phyloP scores from a whole-genome alignment of 2,113 vertebrate genomes.

The Platanista minor region DNA sequence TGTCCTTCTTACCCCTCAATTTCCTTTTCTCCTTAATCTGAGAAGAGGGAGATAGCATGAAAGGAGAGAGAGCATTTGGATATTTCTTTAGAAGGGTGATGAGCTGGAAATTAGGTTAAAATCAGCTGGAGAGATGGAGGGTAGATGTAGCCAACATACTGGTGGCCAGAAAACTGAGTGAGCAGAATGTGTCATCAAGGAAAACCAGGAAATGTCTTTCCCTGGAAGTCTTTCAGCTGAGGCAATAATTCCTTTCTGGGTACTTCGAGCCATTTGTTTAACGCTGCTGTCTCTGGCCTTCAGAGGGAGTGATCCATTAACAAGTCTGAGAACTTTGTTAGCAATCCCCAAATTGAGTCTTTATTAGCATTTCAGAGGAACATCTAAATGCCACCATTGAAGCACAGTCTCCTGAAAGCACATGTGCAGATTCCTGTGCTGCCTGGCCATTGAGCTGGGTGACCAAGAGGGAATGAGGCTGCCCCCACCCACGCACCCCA shows the following conservation, averaged over 20 bases:
- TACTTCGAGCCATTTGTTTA: not conserved
- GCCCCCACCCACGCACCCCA: not conserved
- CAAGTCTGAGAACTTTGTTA: conserved; percentile 30
- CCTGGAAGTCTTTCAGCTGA: not conserved
- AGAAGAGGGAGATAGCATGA: not conserved
- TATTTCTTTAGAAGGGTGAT: not conserved
- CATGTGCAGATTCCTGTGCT: conserved; percentile 9
- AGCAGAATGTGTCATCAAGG: not conserved
- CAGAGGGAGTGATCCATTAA: conserved; percentile 14
- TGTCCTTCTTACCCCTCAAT: not conserved
- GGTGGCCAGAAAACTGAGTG: not conserved
- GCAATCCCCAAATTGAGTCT: conserved; percentile 33
- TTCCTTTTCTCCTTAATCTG: not conserved
- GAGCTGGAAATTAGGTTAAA: not conserved
- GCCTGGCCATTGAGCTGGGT: not conserved
- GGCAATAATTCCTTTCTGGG: not conserved
- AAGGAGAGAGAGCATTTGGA: not conserved
- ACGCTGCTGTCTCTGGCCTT: conserved; percentile 18
- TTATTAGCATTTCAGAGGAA: conserved; percentile 59
- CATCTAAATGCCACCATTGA: conserved; percentile 13
- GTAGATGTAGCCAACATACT: not conserved
- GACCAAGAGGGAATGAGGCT: not conserved
- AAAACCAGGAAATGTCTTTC: not conserved
- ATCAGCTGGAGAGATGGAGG: not conserved
- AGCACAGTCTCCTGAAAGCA: conserved; percentile 20